Conservation (phyloP, 2,888 invertebrate species). For the Nemurella pictetii region DNA sequence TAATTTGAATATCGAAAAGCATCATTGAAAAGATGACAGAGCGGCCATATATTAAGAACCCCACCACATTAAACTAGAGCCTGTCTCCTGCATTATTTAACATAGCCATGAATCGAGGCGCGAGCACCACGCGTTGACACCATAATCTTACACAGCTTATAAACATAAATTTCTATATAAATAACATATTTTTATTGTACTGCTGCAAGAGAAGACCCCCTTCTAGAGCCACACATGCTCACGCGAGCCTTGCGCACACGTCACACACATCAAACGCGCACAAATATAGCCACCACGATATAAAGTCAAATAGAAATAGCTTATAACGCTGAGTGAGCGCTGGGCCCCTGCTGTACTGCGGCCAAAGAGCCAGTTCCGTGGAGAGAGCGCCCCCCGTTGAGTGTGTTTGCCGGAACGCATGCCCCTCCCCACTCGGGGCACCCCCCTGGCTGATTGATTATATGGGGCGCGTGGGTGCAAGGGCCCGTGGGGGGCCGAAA, state of each 20-base stretch:
- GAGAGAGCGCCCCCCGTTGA: conserved; percentile 45
- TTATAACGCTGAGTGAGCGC: background rate
- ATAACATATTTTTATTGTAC: background rate
- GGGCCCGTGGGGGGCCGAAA: conserved; percentile 18
- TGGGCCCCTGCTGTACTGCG: background rate
- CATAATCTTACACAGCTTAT: background rate
- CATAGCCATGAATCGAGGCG: background rate
- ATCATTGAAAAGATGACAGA: background rate
- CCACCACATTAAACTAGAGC: background rate
- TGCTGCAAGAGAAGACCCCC: background rate
- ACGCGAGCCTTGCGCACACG: background rate
- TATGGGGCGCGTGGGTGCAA: conserved; percentile 34
- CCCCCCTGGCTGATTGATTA: conserved; percentile 35
- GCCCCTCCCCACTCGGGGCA: conserved; percentile 37
- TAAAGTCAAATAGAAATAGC: background rate
- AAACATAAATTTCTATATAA: background rate
- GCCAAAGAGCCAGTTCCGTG: conserved; percentile 30
- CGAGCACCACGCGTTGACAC: background rate
- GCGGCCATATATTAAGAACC: background rate
- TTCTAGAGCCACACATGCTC: background rate
- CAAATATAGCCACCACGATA: background rate
- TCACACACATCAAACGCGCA: background rate
- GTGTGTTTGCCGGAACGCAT: conserved; percentile 47
- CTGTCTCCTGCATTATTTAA: background rate
- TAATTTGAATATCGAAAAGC: background rate